Evolutionary conservation across 2,797 vertebrate species (phyloP).

Genomic region (Gallinago nigripennis): DNA sequence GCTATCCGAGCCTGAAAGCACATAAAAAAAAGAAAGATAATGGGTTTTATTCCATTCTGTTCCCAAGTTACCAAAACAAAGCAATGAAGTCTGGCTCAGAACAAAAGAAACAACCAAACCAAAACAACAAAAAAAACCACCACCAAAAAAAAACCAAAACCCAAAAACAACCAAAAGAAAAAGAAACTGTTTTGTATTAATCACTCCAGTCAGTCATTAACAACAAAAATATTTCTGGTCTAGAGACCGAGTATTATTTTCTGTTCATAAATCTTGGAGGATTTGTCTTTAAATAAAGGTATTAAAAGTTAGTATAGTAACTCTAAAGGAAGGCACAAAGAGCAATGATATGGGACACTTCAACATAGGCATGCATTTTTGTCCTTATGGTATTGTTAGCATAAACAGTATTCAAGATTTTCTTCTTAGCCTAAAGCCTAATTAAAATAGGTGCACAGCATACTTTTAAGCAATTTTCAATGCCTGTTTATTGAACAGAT

Average conservation of each 20-base stretch:
- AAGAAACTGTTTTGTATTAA: background rate
- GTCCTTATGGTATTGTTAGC: background rate
- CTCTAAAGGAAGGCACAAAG: background rate
- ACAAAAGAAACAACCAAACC: background rate
- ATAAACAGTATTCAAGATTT: background rate
- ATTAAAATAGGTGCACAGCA: background rate
- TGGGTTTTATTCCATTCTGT: background rate
- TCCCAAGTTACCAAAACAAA: background rate
- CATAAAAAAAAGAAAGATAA: background rate
- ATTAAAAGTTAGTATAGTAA: background rate
- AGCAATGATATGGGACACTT: background rate
- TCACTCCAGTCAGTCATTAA: background rate
- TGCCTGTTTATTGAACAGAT: background rate
- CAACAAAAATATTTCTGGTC: background rate
- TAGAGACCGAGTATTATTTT: background rate
- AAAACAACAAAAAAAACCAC: too few relatives aligned
- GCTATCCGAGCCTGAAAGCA: conserved; percentile 96
- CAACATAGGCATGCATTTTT: background rate
- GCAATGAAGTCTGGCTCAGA: background rate
- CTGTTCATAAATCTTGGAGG: background rate
- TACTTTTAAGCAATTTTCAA: background rate
- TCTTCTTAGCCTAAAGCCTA: background rate
- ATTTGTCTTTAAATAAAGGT: background rate
- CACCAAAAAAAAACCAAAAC: too few relatives aligned
- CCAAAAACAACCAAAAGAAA: too few relatives aligned